Evolutionary conservation across 2,113 vertebrate species (phyloP).

Genomic region (Phyllostomus discolor): DNA sequence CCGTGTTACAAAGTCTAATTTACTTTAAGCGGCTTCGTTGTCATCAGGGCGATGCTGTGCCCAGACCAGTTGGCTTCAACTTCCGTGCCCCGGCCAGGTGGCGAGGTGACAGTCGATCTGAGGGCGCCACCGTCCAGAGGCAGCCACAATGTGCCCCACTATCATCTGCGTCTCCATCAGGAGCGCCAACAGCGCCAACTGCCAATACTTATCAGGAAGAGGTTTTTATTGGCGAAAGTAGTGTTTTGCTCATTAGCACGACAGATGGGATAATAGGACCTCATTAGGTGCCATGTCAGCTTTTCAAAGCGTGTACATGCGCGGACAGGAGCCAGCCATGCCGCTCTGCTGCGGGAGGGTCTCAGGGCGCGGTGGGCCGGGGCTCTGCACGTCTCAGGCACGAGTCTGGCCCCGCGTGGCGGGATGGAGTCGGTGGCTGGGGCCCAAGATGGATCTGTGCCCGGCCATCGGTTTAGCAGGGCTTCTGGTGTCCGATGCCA

Average conservation of each 20-base stretch:
- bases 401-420: not conserved
- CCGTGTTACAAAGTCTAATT: not conserved
- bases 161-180: not conserved
- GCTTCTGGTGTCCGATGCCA: not conserved
- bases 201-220: not conserved
- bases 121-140: not conserved
- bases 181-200: not conserved
- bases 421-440: not conserved
- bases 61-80: not conserved
- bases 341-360: not conserved
- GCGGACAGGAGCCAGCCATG: not conserved
- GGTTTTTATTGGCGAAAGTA: not conserved
- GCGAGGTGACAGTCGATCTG: not conserved
- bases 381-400: not conserved
- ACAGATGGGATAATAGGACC: not conserved
- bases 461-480: not conserved
- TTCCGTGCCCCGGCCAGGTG: not conserved
- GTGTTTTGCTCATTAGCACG: slow-evolving; percentile 6
- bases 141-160: not conserved
- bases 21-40: not conserved
- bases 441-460: not conserved
- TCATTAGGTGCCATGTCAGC: not conserved
- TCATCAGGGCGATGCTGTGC: not conserved
- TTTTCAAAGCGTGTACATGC: not conserved
- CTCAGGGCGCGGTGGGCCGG: not conserved